These are phyloP conservation scores for Ispidina picta DNA, from an alignment of 2,797 vertebrate genomes.

Conservation along the genomic window DNA sequence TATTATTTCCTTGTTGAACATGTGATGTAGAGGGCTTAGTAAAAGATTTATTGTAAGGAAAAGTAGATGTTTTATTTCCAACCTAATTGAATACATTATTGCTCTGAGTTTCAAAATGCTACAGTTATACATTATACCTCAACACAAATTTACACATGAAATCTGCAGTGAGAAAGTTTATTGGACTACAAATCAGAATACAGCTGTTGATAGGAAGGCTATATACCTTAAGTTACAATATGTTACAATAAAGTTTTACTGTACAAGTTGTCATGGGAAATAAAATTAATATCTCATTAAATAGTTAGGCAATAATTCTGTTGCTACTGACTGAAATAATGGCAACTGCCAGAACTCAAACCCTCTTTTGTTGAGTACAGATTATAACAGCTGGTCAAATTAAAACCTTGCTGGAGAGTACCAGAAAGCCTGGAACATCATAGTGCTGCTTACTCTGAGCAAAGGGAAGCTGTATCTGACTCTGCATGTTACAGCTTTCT, in stretches of 20 bases:
- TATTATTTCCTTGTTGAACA: conserved; percentile 81
- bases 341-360: conserved; percentile 7
- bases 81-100: conserved; percentile 81
- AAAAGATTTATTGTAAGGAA: conserved; percentile 81
- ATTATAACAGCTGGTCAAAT: neutral
- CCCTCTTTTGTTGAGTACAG: neutral
- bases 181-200: conserved; percentile 77
- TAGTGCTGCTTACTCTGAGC: neutral
- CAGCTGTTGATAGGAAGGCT: conserved; percentile 69
- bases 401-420: neutral
- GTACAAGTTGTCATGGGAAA: conserved; percentile 40
- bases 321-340: conserved; percentile 51
- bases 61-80: conserved; percentile 76
- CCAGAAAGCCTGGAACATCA: neutral
- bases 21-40: conserved; percentile 72
- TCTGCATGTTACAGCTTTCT: neutral
- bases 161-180: conserved; percentile 68
- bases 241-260: conserved; percentile 67
- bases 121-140: conserved; percentile 74
- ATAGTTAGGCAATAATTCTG: conserved; percentile 42
- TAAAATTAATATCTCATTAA: conserved; percentile 42
- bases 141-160: conserved; percentile 59
- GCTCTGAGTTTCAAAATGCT: conserved; percentile 75
- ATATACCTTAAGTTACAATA: conserved; percentile 58
- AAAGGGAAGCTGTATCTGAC: neutral